phyloP scores from a whole-genome alignment of 2,888 invertebrate genomes.

The Drosophila demipolita region DNA sequence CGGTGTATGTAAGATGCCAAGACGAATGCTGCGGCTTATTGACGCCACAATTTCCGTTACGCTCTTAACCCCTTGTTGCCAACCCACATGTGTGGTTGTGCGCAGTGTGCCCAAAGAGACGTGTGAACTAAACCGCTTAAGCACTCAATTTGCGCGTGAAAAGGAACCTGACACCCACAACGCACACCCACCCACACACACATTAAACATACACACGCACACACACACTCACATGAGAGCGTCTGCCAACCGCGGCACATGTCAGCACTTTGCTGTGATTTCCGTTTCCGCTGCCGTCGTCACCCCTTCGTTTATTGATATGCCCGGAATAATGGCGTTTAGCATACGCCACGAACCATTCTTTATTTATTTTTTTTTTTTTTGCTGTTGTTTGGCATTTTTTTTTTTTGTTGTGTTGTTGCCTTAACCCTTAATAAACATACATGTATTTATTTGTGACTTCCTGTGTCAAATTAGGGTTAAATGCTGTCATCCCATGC shows the following conservation, averaged over 20 bases:
- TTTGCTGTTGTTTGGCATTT: background rate
- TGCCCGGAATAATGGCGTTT: slow-evolving; percentile 72
- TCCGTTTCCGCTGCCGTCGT: slow-evolving; percentile 77
- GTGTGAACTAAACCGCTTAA: slow-evolving; percentile 81
- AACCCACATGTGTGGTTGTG: background rate
- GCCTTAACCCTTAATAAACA: slow-evolving; percentile 71
- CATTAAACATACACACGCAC: background rate
- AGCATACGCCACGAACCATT: slow-evolving; percentile 61
- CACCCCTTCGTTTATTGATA: slow-evolving; percentile 70
- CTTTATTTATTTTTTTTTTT: slow-evolving; percentile 4
- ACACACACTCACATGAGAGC: slow-evolving; percentile 9
- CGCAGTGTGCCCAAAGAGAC: slow-evolving; percentile 37
- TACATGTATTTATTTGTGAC: slow-evolving; percentile 77
- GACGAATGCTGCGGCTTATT: slow-evolving; percentile 65
- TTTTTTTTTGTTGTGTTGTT: background rate
- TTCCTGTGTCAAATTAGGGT: slow-evolving; percentile 79
- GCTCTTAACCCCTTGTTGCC: slow-evolving; percentile 43
- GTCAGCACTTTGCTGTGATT: slow-evolving; percentile 84
- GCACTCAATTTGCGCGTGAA: slow-evolving; percentile 81
- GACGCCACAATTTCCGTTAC: slow-evolving; percentile 56
- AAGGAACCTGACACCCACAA: slow-evolving; percentile 76
- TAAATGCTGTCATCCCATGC: slow-evolving; percentile 50
- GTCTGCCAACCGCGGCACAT: slow-evolving; percentile 69
- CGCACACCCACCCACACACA: slow-evolving; percentile 24
- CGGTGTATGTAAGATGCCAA: slow-evolving; percentile 43